Evolutionary conservation across 2,797 vertebrate genomes (phyloP).

Genomic region (Esox lucius): DNA sequence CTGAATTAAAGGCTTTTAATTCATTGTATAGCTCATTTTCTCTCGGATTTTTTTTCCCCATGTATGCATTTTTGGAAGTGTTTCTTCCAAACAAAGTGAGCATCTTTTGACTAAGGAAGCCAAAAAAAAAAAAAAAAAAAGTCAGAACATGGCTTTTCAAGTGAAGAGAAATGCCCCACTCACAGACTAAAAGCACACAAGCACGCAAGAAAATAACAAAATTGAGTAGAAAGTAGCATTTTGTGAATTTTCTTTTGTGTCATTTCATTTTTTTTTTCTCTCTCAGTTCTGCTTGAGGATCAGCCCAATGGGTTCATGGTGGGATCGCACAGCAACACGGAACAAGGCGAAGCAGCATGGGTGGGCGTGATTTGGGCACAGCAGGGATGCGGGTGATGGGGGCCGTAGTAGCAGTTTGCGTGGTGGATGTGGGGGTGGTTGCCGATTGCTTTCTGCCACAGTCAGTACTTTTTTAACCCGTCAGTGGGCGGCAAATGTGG

Average conservation of each 20-base stretch:
- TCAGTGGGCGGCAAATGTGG: slow-evolving; percentile 95
- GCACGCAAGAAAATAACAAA: slow-evolving; percentile 71
- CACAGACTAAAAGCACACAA: slow-evolving; percentile 91
- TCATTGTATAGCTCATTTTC: slow-evolving; percentile 21
- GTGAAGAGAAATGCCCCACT: slow-evolving; percentile 76
- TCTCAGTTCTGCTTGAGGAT: slow-evolving; percentile 78
- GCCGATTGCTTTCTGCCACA: slow-evolving; percentile 72
- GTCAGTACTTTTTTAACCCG: slow-evolving; percentile 54
- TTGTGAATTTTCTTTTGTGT: slow-evolving; percentile 53
- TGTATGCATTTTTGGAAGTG: slow-evolving; percentile 58
- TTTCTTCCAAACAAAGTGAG: slow-evolving; percentile 77
- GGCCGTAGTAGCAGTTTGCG: slow-evolving; percentile 64
- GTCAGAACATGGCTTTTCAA: slow-evolving; percentile 67
- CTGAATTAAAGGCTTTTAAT: slow-evolving; percentile 77
- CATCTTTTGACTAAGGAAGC: slow-evolving; percentile 78
- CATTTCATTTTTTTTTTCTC: slow-evolving; percentile 49
- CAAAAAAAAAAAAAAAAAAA: slow-evolving; percentile 71
- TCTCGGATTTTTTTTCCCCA: slow-evolving; percentile 41
- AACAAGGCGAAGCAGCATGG: slow-evolving; percentile 88
- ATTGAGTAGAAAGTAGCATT: slow-evolving; percentile 83
- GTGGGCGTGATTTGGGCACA: slow-evolving; percentile 81
- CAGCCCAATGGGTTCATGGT: slow-evolving; percentile 74
- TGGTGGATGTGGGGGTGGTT: slow-evolving; percentile 41
- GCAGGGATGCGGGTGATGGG: slow-evolving; percentile 67
- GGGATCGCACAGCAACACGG: slow-evolving; percentile 80